Base-by-base conservation (phyloP, 1,140 invertebrate species). In the Sycophaga agraensis region DNA sequence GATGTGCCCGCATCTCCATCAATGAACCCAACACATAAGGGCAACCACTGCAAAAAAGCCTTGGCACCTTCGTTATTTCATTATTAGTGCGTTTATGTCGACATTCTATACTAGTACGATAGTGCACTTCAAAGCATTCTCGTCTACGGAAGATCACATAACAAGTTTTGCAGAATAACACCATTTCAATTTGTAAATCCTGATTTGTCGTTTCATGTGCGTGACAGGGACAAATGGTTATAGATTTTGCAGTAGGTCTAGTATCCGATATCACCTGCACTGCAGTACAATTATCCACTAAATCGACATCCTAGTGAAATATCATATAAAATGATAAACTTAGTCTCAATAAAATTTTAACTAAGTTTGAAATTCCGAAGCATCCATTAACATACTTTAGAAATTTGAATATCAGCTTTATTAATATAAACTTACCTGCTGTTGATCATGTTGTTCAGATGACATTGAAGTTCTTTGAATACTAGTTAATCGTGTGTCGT, bases 81-180 rank as follows among this genome's bases (percentile, higher is more conserved):
- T 58, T 65, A 0, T 66, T 63, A 2, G 46, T 49, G 24, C 73
- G 63, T 12, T 73, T 66, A 0, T 26, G 42, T 2, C 54, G 59
- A 19, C 78, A 79, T 0, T 54, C 2, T 4, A 17, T 1, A 53
- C 57, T 70, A 0, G 53, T 2, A 5, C 72, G 58, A 51, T 70
- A 77, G 56, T 81, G 79, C 1, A 66, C 50, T 14, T 79, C 74
- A 1, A 79, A 73, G 24, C 79, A 81, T 0, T 75, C 69, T 2
- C 61, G 42, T 4, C 70, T 63, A 35, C 76, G 72, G 22, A 73
- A 81, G 5, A 78, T 40, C 1, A 71, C 60, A 3, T 65, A 63
- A 14, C 79, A 80, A n/a, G 34, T 65, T 4, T 66, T 64, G 21
- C 79, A 80, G 0, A 69, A 46, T 4, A 78, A 50, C 1, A 78